Base-by-base conservation (phyloP, 2,113 vertebrate species). In the Typhlomys cinereus region DNA sequence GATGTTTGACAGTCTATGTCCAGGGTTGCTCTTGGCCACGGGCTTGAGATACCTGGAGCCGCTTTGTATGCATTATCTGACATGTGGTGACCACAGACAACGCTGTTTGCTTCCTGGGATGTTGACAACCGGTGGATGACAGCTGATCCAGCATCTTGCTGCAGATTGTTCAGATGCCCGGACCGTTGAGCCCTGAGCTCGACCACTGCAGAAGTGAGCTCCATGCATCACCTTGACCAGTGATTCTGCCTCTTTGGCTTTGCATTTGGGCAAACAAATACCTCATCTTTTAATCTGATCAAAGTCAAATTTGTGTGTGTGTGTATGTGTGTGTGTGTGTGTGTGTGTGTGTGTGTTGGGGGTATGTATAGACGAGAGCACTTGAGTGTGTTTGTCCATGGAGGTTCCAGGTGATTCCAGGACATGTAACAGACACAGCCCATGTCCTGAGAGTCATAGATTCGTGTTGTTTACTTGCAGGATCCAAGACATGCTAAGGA, bases 201-300 rank as follows among this genome's bases (percentile, higher is more conserved):
- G 7, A 31, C 62, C 50, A 2, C 39, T 59, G 52, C 12, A 17
- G 23, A 46, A 27, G 46, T 54, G 50, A 27, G 29, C 66, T 74
- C 5, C 57, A 69, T 44, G 7, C 3, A 31, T n/a, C n/a, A 15
- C 36, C 52, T 36, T 1, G 0, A 44, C 41, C 14, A 2, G 20
- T 1, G 2, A 57, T 62, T 44, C 44, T 15, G 25, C 21, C 64
- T 14, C 0, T 18, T 41, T 48, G 31, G 27, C 9, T 39, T 46
- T 4, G 5, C 9, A 21, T 57, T 50, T 34, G 23, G 57, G 66
- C 84, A 78, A 70, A 64, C 1, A 29, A 71, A 52, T 50, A 21
- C 34, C 83, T 31, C 57, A 70, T 92, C 7, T 82, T 87, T 79
- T 64, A 70, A 90, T 25, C 73, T 66, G 9, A 34, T n/a, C n/a